phyloP scores from a whole-genome alignment of 2,888 invertebrate genomes.

The Tridacna crocea region DNA sequence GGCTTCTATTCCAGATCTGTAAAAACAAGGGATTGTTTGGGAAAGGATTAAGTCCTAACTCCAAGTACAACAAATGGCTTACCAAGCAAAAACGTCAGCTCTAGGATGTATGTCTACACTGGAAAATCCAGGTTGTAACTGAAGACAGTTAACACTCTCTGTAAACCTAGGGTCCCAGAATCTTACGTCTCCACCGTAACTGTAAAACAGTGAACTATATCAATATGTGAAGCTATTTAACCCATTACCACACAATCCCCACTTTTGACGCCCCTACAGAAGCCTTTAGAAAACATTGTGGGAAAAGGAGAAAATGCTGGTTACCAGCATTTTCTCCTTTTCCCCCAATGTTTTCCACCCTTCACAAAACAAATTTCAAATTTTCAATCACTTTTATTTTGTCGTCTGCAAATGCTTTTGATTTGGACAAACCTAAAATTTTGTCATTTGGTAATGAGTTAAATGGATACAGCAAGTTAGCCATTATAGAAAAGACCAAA shows the following conservation, averaged over 20 bases:
- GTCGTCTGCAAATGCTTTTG: no score
- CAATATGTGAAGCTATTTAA: neutral
- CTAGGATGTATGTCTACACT: conserved; percentile 93
- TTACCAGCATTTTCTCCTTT: neutral
- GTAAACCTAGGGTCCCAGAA: conserved; percentile 86
- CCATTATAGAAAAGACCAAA: no score
- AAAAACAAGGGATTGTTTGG: neutral
- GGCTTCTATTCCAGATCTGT: no score
- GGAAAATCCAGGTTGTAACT: conserved; percentile 90
- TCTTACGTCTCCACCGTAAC: conserved; percentile 90
- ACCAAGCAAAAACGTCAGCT: conserved; percentile 94
- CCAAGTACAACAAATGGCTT: conserved; percentile 43
- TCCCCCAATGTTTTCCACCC: no score
- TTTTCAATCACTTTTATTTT: no score
- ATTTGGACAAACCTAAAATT: no score
- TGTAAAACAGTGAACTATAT: conserved; percentile 78
- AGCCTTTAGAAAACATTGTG: no score
- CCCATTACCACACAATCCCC: neutral
- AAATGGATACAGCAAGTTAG: no score
- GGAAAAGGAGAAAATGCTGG: neutral
- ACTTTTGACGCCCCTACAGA: no score
- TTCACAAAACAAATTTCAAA: no score
- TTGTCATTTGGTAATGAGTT: no score
- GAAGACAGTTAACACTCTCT: conserved; percentile 87
- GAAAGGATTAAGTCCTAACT: neutral